Base-by-base conservation (phyloP, 2,797 vertebrate genomes). In the Apodemus agrarius region DNA sequence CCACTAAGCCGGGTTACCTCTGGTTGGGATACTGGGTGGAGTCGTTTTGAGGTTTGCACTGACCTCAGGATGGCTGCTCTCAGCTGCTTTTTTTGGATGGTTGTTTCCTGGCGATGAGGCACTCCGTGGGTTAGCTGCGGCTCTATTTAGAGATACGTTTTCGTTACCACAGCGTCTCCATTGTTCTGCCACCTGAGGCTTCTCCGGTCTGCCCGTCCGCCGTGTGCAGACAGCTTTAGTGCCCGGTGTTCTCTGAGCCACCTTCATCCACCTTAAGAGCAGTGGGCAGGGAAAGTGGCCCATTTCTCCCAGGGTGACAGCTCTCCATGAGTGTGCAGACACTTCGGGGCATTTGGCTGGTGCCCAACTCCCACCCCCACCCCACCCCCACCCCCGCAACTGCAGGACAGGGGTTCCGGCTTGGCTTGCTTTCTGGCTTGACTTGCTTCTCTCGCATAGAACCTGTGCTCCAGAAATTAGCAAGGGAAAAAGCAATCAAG, bases 41-140 rank as follows among this genome's bases (percentile, higher is more conserved):
- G 81, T 54, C 43, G 16, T 63, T 96, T 46, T 93, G 82, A 87
- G 69, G 75, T 89, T 86, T 95, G n/a, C 81, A 89, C 40, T 67
- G 31, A 94, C 29, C 76, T 61, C 49, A 46, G 6, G 54, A 80
- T 52, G 17, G 76, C 24, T 82, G n/a, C 12, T 82, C n/a, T 86
- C 12, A 59, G 52, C 3, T 40, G 54, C 34, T 54, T 88, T 40
- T 61, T 54, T 69, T 13, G 6, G 9, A 43, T 43, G 69, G 16
- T 13, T 74, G 82, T 74, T 79, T 59, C 69, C 59, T 14, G 46
- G 63, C 74, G 74, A 90, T 14, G 49, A 57, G 76, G 37, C 65
- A 7, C 24, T 37, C 81, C 80, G 0, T 67, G 69, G 57, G 34
- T 84, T 46, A 88, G 46, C 37, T 79, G 76, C 49, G 91, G 75